These are phyloP conservation scores for Sminthurinus signatus DNA, from an alignment of 1,140 invertebrate species.

Conservation along the genomic window DNA sequence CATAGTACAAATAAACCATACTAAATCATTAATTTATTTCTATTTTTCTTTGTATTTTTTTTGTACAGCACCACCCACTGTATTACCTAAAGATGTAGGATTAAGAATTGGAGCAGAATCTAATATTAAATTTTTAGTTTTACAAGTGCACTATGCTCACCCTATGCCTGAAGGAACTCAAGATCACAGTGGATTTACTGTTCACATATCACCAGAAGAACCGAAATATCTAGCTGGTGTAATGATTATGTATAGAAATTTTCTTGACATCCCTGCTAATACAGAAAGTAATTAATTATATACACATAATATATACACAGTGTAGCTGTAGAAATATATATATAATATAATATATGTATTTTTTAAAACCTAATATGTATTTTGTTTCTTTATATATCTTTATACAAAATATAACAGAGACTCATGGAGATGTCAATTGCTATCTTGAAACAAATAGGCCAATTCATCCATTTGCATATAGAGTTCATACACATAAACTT, in stretches of 20 bases:
- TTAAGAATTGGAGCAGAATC: conserved; percentile 52
- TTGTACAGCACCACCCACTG: conserved; percentile 54
- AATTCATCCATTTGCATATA: conserved; percentile 54
- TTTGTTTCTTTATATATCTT: conserved; percentile 1
- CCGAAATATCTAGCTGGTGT: conserved; percentile 49
- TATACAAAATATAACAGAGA: conserved; percentile 43
- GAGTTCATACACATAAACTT: conserved; percentile 55
- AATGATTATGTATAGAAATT: conserved; percentile 42
- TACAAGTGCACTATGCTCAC: conserved; percentile 50
- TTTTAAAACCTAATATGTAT: background rate
- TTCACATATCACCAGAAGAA: conserved; percentile 42
- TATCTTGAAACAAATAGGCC: conserved; percentile 23
- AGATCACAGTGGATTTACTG: conserved; percentile 44
- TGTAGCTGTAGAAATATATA: too few relatives aligned
- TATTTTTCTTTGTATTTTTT: too few relatives aligned
- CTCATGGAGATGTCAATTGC: conserved; percentile 47
- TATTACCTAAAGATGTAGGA: conserved; percentile 53
- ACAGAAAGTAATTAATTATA: conserved; percentile 43
- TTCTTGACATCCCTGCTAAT: conserved; percentile 44
- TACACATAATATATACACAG: background rate
- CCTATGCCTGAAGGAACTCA: conserved; percentile 38
- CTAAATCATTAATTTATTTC: too few relatives aligned
- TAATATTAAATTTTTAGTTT: conserved; percentile 50
- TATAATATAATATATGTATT: conserved; percentile 1
- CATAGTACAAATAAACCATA: too few relatives aligned